Evolutionary conservation across 2,113 vertebrate species (phyloP).

Genomic region (Pluvianellus socialis): DNA sequence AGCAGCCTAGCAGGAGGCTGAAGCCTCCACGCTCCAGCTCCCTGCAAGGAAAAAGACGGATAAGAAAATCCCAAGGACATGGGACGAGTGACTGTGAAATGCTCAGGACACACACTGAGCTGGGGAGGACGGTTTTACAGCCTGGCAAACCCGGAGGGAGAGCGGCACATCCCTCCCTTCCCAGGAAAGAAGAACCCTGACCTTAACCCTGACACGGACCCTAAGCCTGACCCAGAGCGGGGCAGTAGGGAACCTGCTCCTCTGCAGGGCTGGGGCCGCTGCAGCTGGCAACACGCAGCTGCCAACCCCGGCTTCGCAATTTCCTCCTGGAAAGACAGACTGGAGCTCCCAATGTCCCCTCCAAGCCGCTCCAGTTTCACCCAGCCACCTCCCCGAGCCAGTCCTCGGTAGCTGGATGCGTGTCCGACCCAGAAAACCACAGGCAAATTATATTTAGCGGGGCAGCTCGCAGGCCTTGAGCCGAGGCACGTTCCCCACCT

Average conservation of each 20-base stretch:
- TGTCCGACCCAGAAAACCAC: not conserved
- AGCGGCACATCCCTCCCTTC: not conserved
- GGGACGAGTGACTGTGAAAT: too few relatives aligned
- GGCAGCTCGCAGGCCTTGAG: not conserved
- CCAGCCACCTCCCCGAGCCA: not conserved
- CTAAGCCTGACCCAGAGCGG: fast-evolving
- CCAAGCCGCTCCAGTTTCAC: not conserved
- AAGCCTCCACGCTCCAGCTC: not conserved
- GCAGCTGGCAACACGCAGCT: not conserved
- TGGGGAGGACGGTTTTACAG: not conserved
- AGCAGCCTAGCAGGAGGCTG: not conserved
- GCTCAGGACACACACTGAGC: not conserved
- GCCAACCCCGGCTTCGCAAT: not conserved
- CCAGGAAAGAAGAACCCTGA: not conserved
- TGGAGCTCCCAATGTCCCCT: fast-evolving
- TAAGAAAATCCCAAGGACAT: not conserved
- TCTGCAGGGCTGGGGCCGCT: not conserved
- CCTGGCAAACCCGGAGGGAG: not conserved
- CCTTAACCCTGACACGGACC: not conserved
- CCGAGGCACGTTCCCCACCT: not conserved
- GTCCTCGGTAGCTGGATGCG: fast-evolving
- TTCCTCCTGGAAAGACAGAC: not conserved
- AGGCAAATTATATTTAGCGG: not conserved
- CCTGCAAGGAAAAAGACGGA: not conserved
- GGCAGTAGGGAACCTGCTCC: not conserved